These are phyloP conservation scores for Ianthella basta DNA, from an alignment of 37 sponge, comb jelly and placozoan genomes.

Conservation along the genomic window DNA sequence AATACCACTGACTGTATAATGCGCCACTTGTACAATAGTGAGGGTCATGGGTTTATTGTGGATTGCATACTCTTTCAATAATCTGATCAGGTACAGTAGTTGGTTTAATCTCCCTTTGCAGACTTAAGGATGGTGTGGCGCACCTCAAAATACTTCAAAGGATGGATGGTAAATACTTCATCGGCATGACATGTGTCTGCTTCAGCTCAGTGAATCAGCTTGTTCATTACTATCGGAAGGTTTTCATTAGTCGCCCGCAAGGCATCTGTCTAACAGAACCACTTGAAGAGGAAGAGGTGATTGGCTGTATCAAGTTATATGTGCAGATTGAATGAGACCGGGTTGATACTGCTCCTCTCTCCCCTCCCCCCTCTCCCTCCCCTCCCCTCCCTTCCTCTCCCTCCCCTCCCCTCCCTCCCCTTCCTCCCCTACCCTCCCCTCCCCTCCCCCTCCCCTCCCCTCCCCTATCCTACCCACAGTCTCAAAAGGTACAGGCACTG, in stretches of 20 bases:
- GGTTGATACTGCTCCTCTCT: too few species aligned
- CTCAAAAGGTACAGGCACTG: slow-evolving; percentile 58
- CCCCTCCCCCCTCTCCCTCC: too few species aligned
- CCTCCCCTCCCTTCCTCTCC: too few species aligned
- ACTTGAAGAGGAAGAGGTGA: slow-evolving; percentile 62
- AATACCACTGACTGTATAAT: too few species aligned
- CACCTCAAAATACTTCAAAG: slow-evolving; percentile 96
- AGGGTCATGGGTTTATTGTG: too few species aligned
- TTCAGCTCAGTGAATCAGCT: slow-evolving; percentile 95
- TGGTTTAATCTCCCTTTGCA: not conserved
- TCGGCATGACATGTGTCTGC: slow-evolving; percentile 98
- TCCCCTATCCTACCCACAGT: not conserved
- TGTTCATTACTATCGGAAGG: slow-evolving; percentile 90
- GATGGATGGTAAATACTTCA: slow-evolving; percentile 99
- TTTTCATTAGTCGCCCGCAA: slow-evolving; percentile 93
- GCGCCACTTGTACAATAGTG: too few species aligned
- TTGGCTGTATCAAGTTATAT: not conserved
- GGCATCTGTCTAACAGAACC: slow-evolving; percentile 90
- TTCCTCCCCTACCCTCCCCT: too few species aligned
- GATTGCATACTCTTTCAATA: too few species aligned
- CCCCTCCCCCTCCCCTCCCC: not conserved
- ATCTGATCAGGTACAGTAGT: too few species aligned
- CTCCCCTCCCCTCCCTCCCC: not conserved
- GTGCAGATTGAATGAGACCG: too few species aligned
- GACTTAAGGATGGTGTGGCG: slow-evolving; percentile 86